These are phyloP conservation scores for Ormyrus rosae DNA, from an alignment of 2,888 invertebrate genomes.

Conservation along the genomic window DNA sequence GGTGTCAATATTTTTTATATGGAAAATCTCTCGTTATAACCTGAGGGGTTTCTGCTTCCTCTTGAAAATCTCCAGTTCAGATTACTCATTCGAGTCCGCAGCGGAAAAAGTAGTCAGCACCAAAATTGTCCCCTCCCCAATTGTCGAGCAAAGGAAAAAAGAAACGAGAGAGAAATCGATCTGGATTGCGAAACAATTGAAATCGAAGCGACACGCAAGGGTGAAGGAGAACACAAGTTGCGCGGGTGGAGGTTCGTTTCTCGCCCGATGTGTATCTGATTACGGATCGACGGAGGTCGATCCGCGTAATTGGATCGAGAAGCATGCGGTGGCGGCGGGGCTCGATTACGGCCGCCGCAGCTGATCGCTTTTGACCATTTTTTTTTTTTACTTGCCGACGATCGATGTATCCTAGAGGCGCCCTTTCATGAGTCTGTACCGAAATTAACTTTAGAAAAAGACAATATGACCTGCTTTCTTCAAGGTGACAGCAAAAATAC, in stretches of 20 bases:
- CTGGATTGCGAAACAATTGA: slow-evolving; percentile 24
- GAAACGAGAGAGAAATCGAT: neutral
- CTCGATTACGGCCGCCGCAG: slow-evolving; percentile 47
- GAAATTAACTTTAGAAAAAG: no score
- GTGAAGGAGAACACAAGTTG: neutral
- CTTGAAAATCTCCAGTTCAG: no score
- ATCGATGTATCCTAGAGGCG: neutral
- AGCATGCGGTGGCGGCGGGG: slow-evolving; percentile 37
- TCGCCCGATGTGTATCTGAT: slow-evolving; percentile 54
- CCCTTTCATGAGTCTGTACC: neutral
- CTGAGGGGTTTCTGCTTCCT: no score
- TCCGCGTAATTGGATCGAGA: slow-evolving; percentile 62
- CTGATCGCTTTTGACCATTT: no score
- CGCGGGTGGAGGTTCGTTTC: neutral
- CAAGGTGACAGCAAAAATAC: no score
- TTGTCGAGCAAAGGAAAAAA: neutral
- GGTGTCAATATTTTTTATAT: no score
- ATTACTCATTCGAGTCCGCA: no score
- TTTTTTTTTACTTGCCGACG: no score
- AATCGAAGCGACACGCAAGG: slow-evolving; percentile 20
- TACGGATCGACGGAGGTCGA: slow-evolving; percentile 61
- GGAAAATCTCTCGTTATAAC: no score
- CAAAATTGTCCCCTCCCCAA: neutral
- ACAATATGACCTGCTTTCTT: no score
- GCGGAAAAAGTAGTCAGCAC: neutral